A percentile compares a stretch with the other conserved stretches of the same genome.
Evolutionary conservation across 92 coral and sea anemone species (phyloP).

Genomic region (Siderastrea siderea): DNA sequence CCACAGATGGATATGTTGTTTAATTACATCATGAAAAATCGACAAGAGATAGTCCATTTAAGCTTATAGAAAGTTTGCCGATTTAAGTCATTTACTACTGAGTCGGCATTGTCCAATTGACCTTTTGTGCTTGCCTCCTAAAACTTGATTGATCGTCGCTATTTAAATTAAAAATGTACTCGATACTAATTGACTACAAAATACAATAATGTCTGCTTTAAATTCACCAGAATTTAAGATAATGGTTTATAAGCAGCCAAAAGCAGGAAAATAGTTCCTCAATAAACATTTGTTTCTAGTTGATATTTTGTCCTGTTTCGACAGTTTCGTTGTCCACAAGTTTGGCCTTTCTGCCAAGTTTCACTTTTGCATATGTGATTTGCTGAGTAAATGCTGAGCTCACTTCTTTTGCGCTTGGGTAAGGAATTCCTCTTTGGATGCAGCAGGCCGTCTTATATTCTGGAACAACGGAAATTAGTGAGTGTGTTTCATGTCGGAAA

Average conservation of each 20-base stretch:
- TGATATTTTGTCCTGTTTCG: background rate
- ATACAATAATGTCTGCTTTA: slow-evolving; percentile 6
- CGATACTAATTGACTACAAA: slow-evolving; percentile 10
- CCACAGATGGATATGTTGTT: too few species aligned
- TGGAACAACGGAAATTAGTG: background rate
- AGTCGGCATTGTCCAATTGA: background rate
- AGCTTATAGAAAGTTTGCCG: background rate
- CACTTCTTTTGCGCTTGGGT: background rate
- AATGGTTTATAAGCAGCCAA: background rate
- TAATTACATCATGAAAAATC: too few species aligned
- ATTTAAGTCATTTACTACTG: background rate
- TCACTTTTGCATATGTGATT: background rate
- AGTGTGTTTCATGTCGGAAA: background rate
- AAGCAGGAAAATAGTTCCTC: too few species aligned
- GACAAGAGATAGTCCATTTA: too few species aligned
- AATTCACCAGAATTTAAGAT: slow-evolving; percentile 1
- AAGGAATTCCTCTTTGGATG: background rate
- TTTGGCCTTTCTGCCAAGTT: slow-evolving; percentile 26
- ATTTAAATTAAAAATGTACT: background rate
- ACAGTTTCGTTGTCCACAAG: background rate
- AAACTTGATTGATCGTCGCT: background rate
- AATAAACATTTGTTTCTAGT: too few species aligned
- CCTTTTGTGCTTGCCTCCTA: background rate
- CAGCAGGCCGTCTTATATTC: slow-evolving; percentile 25
- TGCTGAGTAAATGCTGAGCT: slow-evolving; percentile 8